Percentiles rank a stretch among this genome's conserved stretches.
Conservation (phyloP, 2,113 vertebrate species). For the Guaruba guarouba region DNA sequence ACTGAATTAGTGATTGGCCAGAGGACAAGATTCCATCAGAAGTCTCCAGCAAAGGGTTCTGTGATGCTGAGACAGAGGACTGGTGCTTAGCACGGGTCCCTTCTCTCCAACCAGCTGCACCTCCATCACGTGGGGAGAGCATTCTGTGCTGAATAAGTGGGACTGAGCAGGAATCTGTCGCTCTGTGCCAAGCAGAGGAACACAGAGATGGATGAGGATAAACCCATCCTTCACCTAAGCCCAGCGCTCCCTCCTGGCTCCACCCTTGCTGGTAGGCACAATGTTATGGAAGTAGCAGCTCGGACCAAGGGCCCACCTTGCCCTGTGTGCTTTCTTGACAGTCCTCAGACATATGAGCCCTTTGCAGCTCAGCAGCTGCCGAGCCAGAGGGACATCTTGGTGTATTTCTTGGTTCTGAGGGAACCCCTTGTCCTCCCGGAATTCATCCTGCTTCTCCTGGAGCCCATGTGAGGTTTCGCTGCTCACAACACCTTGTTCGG, state of each 20-base stretch:
- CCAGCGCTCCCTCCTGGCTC: background rate
- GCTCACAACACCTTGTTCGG: background rate
- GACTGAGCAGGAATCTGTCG: background rate
- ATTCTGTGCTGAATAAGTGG: rapidly evolving
- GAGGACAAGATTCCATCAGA: background rate
- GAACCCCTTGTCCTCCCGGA: background rate
- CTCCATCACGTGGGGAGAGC: background rate
- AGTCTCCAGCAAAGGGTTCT: background rate
- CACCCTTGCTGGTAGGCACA: background rate
- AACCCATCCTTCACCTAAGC: background rate
- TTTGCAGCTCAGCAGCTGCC: background rate
- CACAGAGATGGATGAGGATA: background rate
- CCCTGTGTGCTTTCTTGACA: background rate
- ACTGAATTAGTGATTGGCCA: background rate
- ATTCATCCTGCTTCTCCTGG: background rate
- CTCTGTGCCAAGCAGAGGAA: background rate
- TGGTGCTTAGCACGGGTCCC: background rate
- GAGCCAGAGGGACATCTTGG: background rate
- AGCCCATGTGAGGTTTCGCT: background rate
- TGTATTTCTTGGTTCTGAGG: background rate
- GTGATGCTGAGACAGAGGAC: background rate
- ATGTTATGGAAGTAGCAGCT: background rate
- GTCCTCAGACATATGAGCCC: background rate
- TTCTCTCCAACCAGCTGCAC: background rate
- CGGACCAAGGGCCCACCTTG: background rate